Evolutionary conservation across 2,113 vertebrate genomes (phyloP).

Genomic region (Cynoglossus semilaevis): DNA sequence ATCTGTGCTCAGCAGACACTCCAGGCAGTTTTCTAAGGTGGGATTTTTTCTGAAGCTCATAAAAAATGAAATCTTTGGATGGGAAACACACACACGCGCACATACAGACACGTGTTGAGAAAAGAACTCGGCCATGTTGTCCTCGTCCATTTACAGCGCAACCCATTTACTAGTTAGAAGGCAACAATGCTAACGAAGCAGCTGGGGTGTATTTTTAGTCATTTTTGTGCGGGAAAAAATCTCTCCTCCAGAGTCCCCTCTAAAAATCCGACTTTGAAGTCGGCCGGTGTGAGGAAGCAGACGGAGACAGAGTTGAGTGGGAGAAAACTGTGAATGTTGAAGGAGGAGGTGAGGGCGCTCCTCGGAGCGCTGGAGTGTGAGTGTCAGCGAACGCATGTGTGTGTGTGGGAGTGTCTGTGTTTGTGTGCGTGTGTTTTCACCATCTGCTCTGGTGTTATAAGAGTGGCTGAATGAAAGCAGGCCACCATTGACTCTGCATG

Average conservation of each 20-base stretch:
- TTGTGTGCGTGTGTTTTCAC: constrained; percentile 42
- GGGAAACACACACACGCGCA: neutral
- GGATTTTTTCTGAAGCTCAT: constrained; percentile 14
- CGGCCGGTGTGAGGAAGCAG: constrained; percentile 18
- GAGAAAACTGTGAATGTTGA: constrained; percentile 51
- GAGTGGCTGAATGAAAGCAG: constrained; percentile 58
- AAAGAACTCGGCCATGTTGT: constrained; percentile 8
- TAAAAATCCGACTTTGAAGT: constrained; percentile 53
- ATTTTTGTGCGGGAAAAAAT: constrained; percentile 10
- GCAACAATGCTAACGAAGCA: constrained; percentile 44
- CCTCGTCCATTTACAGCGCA: constrained; percentile 19
- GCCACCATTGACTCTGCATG: constrained; percentile 51
- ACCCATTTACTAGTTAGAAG: constrained; percentile 21
- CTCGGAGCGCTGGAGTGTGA: constrained; percentile 47
- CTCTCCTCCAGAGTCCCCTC: constrained; percentile 15
- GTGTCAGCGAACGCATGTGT: constrained; percentile 13
- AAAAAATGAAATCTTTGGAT: constrained; percentile 6
- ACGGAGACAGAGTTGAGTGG: constrained; percentile 18
- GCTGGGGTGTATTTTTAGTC: constrained; percentile 39
- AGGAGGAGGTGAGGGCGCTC: constrained; percentile 53
- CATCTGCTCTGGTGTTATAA: constrained; percentile 66
- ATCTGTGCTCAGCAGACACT: constrained; percentile 36
- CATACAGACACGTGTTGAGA: no score
- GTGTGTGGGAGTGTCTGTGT: no score
- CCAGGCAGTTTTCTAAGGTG: constrained; percentile 37